Percentiles rank a stretch among this genome's conserved stretches.
Conservation (phyloP, 1,140 invertebrate genomes). For the Babylonia areolata region DNA sequence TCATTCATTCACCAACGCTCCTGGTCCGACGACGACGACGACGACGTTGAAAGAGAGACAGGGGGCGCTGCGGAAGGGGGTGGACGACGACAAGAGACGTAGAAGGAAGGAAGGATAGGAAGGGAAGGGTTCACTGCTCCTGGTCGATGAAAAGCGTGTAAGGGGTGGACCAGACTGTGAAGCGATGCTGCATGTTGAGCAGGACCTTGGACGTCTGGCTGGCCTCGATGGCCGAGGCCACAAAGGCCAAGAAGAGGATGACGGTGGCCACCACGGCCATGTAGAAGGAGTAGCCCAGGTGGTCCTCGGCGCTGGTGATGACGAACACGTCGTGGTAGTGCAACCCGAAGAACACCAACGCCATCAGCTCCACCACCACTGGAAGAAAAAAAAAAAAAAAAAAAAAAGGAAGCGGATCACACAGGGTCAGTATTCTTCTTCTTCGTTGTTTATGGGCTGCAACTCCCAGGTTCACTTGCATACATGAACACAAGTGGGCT, state of each 20-base stretch:
- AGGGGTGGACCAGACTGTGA: constrained; percentile 47
- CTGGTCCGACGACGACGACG: too few species aligned
- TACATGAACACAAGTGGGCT: too few species aligned
- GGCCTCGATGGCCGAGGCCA: constrained; percentile 47
- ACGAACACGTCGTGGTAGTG: constrained; percentile 40
- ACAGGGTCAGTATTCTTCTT: too few species aligned
- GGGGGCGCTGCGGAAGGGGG: not conserved
- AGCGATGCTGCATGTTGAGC: constrained; percentile 49
- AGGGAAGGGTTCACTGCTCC: constrained; percentile 30
- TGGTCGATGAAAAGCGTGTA: constrained; percentile 55
- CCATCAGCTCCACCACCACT: constrained; percentile 40
- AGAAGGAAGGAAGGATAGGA: not conserved
- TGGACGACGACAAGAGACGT: not conserved
- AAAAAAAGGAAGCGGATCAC: too few species aligned
- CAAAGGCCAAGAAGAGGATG: constrained; percentile 38
- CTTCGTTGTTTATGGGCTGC: too few species aligned
- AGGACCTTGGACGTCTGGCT: constrained; percentile 46
- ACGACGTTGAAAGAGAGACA: not conserved
- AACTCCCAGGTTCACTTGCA: too few species aligned
- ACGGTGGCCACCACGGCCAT: constrained; percentile 34
- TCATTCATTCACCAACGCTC: too few species aligned
- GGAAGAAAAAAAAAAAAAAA: constrained; percentile 28
- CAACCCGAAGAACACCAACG: constrained; percentile 46
- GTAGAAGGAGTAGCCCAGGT: constrained; percentile 46
- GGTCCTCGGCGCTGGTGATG: constrained; percentile 27